Evolutionary conservation across 2,888 invertebrate genomes (phyloP).

Genomic region (Andrena fulva): DNA sequence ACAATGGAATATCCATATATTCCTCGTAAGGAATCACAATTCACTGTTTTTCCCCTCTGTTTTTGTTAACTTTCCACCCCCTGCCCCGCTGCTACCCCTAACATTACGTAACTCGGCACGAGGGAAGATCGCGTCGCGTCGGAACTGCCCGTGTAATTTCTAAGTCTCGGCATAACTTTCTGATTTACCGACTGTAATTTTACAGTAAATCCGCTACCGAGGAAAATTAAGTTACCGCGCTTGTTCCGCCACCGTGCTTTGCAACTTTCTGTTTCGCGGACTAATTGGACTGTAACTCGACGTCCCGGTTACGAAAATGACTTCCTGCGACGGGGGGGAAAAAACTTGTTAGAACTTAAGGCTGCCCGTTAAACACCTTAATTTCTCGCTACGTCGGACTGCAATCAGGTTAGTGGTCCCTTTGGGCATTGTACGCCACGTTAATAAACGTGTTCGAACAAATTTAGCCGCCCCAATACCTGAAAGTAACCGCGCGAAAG

Average conservation of each 20-base stretch:
- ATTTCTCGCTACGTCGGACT: background rate
- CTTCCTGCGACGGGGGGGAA: background rate
- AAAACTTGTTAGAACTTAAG: conserved; percentile 34
- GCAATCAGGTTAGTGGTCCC: conserved; percentile 2
- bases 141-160: background rate
- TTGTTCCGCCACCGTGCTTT: background rate
- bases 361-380: conserved; percentile 10
- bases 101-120: background rate
- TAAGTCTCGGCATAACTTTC: conserved; percentile 9
- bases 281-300: conserved; percentile 43
- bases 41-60: too few relatives aligned
- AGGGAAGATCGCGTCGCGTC: background rate
- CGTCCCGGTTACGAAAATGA: conserved; percentile 13
- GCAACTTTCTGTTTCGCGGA: conserved; percentile 6
- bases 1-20: too few relatives aligned
- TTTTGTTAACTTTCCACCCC: too few relatives aligned
- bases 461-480: background rate
- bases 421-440: background rate
- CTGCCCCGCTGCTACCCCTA: too few relatives aligned
- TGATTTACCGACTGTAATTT: conserved; percentile 27
- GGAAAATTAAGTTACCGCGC: conserved; percentile 9
- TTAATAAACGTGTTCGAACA: background rate
- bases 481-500: too few relatives aligned
- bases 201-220: background rate
- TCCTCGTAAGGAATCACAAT: too few relatives aligned